Conservation (phyloP, 2,888 invertebrate genomes). For the Drosophila picticornis region DNA sequence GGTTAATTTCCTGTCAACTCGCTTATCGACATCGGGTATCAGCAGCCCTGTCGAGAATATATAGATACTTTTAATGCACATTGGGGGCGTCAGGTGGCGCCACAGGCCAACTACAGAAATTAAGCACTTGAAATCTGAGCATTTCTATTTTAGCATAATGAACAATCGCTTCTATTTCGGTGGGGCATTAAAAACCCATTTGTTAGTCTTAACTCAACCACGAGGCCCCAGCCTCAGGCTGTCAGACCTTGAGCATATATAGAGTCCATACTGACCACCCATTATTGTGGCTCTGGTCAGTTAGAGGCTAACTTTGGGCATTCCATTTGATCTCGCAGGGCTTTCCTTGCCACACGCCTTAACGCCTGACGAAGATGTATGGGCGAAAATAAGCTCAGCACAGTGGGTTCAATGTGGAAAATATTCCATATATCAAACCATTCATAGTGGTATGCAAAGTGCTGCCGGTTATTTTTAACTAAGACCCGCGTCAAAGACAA, state of each 20-base stretch:
- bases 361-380: conserved; percentile 50
- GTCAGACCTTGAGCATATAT: conserved; percentile 22
- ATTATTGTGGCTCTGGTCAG: conserved; percentile 51
- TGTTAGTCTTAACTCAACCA: conserved; percentile 42
- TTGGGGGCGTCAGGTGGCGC: conserved; percentile 13
- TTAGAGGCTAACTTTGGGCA: conserved; percentile 12
- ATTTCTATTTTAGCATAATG: conserved; percentile 54
- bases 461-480: background rate
- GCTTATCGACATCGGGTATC: conserved; percentile 42
- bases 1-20: conserved; percentile 62
- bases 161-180: conserved; percentile 54
- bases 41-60: conserved; percentile 13
- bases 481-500: conserved; percentile 5
- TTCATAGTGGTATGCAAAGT: conserved; percentile 3
- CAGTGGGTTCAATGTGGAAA: background rate
- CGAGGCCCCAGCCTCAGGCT: conserved; percentile 10
- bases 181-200: conserved; percentile 61
- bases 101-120: background rate
- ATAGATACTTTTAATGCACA: background rate
- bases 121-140: conserved; percentile 45
- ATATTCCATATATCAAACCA: background rate
- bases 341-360: conserved; percentile 1
- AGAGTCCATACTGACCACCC: conserved; percentile 20
- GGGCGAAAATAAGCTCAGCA: conserved; percentile 8
- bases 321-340: conserved; percentile 1